Evolutionary conservation across 2,797 vertebrate species (phyloP).

Genomic region (Sphenodon punctatus): DNA sequence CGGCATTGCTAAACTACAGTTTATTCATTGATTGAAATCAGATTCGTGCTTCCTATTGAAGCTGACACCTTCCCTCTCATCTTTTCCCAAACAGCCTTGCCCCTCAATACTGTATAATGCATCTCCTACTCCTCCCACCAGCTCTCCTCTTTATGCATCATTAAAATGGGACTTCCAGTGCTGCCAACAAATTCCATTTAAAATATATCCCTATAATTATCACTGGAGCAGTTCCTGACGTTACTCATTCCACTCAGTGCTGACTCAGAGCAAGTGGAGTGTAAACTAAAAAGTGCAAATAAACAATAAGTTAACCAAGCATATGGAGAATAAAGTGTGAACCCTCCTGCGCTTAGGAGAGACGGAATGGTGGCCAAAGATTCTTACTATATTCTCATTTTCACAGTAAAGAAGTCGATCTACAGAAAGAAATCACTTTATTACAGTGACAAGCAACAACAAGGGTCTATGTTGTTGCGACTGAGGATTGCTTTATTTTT

Average conservation of each 20-base stretch:
- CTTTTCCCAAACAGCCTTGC: background rate
- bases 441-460: too few relatives aligned
- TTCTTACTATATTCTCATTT: too few relatives aligned
- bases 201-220: conserved; percentile 22
- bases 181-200: background rate
- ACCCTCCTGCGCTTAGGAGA: too few relatives aligned
- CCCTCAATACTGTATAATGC: background rate
- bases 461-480: too few relatives aligned
- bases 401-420: too few relatives aligned
- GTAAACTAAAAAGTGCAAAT: too few relatives aligned
- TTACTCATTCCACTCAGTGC: background rate
- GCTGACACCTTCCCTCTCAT: background rate
- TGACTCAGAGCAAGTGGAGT: too few relatives aligned
- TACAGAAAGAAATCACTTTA: too few relatives aligned
- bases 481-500: too few relatives aligned
- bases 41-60: background rate
- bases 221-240: background rate
- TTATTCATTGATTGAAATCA: conserved; percentile 1
- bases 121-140: background rate
- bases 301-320: too few relatives aligned
- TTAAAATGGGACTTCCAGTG: conserved; percentile 10
- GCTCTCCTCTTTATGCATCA: background rate
- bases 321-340: too few relatives aligned
- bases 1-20: background rate
- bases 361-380: too few relatives aligned